Evolutionary conservation across 2,888 invertebrate genomes (phyloP).

Genomic region (Oscheius sp.): DNA sequence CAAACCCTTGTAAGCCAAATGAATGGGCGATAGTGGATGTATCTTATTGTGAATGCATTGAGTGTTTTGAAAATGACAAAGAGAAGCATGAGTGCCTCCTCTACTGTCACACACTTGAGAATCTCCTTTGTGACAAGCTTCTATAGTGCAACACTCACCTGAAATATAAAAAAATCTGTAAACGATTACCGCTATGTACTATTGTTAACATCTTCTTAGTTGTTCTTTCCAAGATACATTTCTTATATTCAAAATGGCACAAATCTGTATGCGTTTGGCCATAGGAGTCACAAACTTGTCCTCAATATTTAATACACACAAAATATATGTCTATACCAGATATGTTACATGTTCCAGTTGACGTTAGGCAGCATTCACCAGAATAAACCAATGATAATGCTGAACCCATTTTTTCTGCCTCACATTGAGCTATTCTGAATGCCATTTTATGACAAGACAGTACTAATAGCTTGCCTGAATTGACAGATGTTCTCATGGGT

Average conservation of each 20-base stretch:
- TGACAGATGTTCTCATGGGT: slow-evolving; percentile 48
- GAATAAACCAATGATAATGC: slow-evolving; percentile 47
- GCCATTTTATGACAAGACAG: too few relatives aligned
- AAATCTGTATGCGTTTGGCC: slow-evolving; percentile 52
- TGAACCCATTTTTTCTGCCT: slow-evolving; percentile 49
- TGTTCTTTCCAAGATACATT: slow-evolving; percentile 52
- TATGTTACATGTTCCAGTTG: slow-evolving; percentile 42
- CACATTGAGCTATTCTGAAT: slow-evolving; percentile 60
- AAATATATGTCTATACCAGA: not conserved
- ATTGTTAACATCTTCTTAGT: slow-evolving; percentile 46
- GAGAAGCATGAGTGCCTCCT: slow-evolving; percentile 54
- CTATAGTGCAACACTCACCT: slow-evolving; percentile 60
- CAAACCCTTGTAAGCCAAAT: slow-evolving; percentile 51
- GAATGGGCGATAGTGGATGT: slow-evolving; percentile 40
- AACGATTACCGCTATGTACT: slow-evolving; percentile 49
- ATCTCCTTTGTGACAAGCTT: slow-evolving; percentile 50
- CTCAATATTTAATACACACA: not conserved
- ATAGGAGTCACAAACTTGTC: slow-evolving; percentile 59
- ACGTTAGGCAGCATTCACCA: slow-evolving; percentile 54
- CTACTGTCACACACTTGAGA: slow-evolving; percentile 58
- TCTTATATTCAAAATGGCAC: slow-evolving; percentile 59
- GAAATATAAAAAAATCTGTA: not conserved
- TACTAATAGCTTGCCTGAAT: slow-evolving; percentile 37
- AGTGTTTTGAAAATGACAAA: slow-evolving; percentile 62
- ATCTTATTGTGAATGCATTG: slow-evolving; percentile 63